Base-by-base conservation (phyloP, 1,140 invertebrate species). In the Diabrotica undecimpunctata region DNA sequence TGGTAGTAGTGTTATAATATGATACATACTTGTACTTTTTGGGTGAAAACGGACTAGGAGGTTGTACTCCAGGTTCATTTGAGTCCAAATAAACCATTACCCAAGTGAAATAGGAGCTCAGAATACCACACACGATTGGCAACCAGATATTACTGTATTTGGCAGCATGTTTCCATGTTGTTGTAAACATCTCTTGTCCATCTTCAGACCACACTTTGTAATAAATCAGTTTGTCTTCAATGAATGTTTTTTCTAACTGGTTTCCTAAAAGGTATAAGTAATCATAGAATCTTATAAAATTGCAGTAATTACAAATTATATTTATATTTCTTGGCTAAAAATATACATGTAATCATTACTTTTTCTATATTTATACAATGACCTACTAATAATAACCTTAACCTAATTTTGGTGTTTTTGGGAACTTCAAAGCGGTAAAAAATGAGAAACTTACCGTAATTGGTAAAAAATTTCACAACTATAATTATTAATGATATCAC, bases 31-130 rank as follows among this genome's bases (percentile, higher is more conserved):
- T 74, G 65, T 75, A 72, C 73, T 74, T 77, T 53, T 70, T 70
- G 14, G 80, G 77, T 61, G 80, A 79, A 41, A 83, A 77, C 7
- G 81, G 81, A 51, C 80, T 78, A 5, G 81, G 82, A 7, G 82
- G 82, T 70, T 75, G 74, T 5, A 81, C 70, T 12, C 82, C 82
- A 0, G 82, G 82, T 35, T 79, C 73, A 58, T 75, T 75, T 14
- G 82, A 83, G 69, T 83, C 82, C 59, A 83, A 75, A 73, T 82
- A 83, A 10, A 83, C 80, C 54, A 82, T 77, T 35, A 78, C 68
- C 70, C 78, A 82, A 6, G 77, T 80, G 64, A 83, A 81, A 51
- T 74, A 76, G 1, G 75, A 74, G 11, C 70, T 67, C 38, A 78
- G 50, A 35, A 72, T 52, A 0, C 78, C 78, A 67, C 77, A 77